Base-by-base conservation (phyloP, 64 coral and sea anemone genomes). In the Montipora cactus region DNA sequence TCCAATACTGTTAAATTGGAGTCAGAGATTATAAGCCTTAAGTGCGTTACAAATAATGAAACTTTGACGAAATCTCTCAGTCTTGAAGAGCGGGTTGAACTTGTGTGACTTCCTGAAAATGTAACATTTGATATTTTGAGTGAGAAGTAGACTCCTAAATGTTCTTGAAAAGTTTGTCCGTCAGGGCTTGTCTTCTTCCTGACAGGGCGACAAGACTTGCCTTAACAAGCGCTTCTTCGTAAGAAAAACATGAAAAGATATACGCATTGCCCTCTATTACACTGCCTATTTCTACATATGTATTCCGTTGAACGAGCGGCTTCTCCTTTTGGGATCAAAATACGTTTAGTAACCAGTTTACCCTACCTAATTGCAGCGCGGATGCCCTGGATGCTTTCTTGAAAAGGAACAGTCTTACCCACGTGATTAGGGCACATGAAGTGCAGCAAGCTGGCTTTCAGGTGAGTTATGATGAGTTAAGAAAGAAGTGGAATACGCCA, bases 371-470 rank as follows among this genome's bases (percentile, higher is more conserved):
- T 89, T 87, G 0, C 21, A 95, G 94, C 74, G 81, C 83, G 47
- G 67, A 82, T 22, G 94, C 94, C 45, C 57, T 95, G 61, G 94
- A 92, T 18, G 82, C 90, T 3, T 95, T 95, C 78, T 76, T 95
- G 22, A 75, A 80, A 52, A 95, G 94, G 47, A 95, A 95, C 28
- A 47, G 78, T 23, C 68, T 95, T 11, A 89, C 90, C 6, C 94
- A 95, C 78, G 94, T 95, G 84, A 95, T 95, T 11, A 79, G 94
- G 9, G 94, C 94, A 59, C 94, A 95, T n/a, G 94, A 95, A 76
- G 94, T 95, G 13, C 94, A 95, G 76, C 81, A 95, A 70, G 66
- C 94, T 52, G 94, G 94, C 4, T 95, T 95, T 28, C 94, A 95
- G 90, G 94, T 95, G 8, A 80, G 92, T 47, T 16, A 2, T 37